These are phyloP conservation scores for Heloderma charlesbogerti DNA, from an alignment of 2,113 vertebrate genomes.

Conservation along the genomic window DNA sequence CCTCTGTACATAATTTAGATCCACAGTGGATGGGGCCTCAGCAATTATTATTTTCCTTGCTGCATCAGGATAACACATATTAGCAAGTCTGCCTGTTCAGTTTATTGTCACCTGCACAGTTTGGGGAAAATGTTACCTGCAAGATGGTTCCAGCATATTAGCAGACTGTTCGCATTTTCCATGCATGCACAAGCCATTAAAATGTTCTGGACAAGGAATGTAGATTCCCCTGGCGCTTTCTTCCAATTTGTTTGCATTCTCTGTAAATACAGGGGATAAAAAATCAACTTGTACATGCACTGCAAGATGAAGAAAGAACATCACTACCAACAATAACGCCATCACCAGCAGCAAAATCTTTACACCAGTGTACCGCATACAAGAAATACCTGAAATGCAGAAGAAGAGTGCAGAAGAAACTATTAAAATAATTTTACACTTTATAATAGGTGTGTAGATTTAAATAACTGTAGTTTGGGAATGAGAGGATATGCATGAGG, in stretches of 20 bases:
- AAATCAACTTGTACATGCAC: conserved; percentile 41
- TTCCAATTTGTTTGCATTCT: conserved; percentile 89
- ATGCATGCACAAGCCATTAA: conserved; percentile 95
- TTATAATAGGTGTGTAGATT: conserved; percentile 43
- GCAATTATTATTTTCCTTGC: conserved; percentile 18
- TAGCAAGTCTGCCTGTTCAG: background rate
- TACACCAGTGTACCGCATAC: background rate
- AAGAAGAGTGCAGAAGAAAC: conserved; percentile 11
- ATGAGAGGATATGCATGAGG: background rate
- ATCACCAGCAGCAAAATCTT: background rate
- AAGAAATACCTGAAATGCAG: conserved; percentile 42
- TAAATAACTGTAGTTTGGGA: conserved; percentile 48
- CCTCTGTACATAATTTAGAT: conserved; percentile 44
- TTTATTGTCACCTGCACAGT: conserved; percentile 1
- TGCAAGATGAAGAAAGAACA: conserved; percentile 10
- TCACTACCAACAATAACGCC: conserved; percentile 45
- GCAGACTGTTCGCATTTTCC: conserved; percentile 96
- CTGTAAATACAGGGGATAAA: conserved; percentile 75
- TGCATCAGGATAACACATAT: conserved; percentile 4
- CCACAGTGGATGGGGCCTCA: conserved; percentile 25
- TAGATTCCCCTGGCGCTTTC: conserved; percentile 89
- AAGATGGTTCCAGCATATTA: conserved; percentile 90
- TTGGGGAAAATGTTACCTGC: conserved; percentile 85
- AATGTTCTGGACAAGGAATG: conserved; percentile 95
- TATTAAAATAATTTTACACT: conserved; percentile 31